Percentiles rank a stretch among this genome's conserved stretches.
Conservation (phyloP, 2,888 invertebrate genomes). For the Germaria angustata region DNA sequence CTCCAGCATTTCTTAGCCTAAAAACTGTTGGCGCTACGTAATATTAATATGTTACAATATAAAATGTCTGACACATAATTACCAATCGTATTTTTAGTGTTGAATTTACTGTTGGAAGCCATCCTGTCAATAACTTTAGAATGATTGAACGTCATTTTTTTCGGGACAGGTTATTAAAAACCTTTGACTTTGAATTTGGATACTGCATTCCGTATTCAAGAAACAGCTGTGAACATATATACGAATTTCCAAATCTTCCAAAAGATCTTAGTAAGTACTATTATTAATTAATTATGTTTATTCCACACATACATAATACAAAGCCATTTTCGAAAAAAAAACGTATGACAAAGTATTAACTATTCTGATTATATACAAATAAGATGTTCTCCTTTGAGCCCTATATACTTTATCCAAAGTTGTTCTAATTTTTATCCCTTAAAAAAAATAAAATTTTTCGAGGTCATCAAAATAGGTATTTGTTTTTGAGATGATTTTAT, state of each 20-base stretch:
- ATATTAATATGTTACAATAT: conserved; percentile 69
- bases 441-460: no score
- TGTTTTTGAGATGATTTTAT: no score
- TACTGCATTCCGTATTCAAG: conserved; percentile 98
- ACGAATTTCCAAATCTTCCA: conserved; percentile 96
- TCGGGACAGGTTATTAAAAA: conserved; percentile 94
- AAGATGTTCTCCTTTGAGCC: no score
- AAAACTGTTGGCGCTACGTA: conserved; percentile 99
- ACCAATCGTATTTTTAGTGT: conserved; percentile 88
- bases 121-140: conserved; percentile 95
- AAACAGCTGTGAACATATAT: conserved; percentile 99
- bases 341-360: no score
- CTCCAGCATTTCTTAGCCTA: conserved; percentile 97
- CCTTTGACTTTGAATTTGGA: conserved; percentile 99
- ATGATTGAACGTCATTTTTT: conserved; percentile 99
- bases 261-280: conserved; percentile 88
- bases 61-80: conserved; percentile 65
- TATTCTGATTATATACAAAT: no score
- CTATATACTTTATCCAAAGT: no score
- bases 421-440: no score
- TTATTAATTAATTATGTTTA: no score
- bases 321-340: no score
- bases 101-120: conserved; percentile 96
- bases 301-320: no score
- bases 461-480: no score